These are phyloP conservation scores for Musca vetustissima DNA, from an alignment of 1,140 invertebrate genomes.

Conservation along the genomic window DNA sequence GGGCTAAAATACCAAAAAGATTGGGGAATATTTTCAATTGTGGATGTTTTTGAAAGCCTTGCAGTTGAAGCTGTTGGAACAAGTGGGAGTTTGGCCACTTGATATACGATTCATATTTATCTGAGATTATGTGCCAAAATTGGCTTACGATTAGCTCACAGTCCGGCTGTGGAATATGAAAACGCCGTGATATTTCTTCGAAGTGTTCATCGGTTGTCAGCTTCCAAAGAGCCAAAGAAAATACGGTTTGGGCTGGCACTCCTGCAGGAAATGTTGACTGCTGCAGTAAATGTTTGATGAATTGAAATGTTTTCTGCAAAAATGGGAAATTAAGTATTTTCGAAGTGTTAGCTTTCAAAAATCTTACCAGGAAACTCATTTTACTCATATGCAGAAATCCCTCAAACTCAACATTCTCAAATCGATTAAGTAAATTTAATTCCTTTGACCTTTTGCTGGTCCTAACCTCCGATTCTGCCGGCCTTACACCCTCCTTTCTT, in stretches of 20 bases:
- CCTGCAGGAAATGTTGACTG: constrained; percentile 30
- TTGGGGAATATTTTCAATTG: constrained; percentile 39
- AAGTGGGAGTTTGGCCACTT: constrained; percentile 49
- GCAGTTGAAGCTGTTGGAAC: constrained; percentile 37
- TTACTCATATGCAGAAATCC: constrained; percentile 48
- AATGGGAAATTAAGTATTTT: too few species aligned
- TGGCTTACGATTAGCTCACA: constrained; percentile 46
- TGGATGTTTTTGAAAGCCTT: constrained; percentile 35
- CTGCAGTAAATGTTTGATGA: constrained; percentile 28
- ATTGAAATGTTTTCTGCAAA: constrained; percentile 8
- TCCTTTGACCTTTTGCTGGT: constrained; percentile 30
- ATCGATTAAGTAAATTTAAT: constrained; percentile 45
- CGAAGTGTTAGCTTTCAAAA: too few species aligned
- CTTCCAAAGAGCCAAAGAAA: constrained; percentile 50
- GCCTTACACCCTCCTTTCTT: neutral
- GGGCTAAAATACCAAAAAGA: constrained; percentile 43
- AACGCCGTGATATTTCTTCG: constrained; percentile 48
- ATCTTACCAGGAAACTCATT: constrained; percentile 43
- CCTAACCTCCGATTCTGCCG: constrained; percentile 1
- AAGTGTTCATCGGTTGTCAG: constrained; percentile 52
- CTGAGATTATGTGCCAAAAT: constrained; percentile 50
- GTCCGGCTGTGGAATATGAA: constrained; percentile 40
- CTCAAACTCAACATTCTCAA: constrained; percentile 45
- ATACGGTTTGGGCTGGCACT: constrained; percentile 37
- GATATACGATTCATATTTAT: constrained; percentile 49